Evolutionary conservation across 1,140 invertebrate species (phyloP).

Genomic region (Drosophila ironensis): DNA sequence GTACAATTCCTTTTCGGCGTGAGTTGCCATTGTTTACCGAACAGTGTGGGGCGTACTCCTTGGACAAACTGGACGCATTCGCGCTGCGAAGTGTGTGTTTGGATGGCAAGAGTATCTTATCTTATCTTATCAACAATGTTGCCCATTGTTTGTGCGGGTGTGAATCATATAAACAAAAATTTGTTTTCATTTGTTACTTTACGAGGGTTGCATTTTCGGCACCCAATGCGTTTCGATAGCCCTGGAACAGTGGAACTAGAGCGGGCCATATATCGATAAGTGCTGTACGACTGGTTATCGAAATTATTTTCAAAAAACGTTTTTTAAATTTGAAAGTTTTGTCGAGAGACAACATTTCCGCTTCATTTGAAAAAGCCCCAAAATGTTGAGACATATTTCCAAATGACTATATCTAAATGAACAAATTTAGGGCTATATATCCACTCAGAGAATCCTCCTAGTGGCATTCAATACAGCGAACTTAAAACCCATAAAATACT

Average conservation of each 20-base stretch:
- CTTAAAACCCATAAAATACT: not conserved
- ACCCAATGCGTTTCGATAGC: not conserved
- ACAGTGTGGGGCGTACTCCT: slow-evolving; percentile 6
- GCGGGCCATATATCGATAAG: not conserved
- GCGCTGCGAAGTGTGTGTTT: slow-evolving; percentile 20
- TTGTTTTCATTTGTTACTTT: slow-evolving; percentile 10
- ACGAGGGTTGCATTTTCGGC: not conserved
- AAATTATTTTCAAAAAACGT: not conserved
- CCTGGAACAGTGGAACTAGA: not conserved
- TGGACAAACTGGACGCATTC: slow-evolving; percentile 33
- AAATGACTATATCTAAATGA: no score
- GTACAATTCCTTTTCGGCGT: slow-evolving; percentile 47
- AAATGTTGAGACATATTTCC: no score
- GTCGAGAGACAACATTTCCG: no score
- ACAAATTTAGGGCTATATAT: no score
- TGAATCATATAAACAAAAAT: slow-evolving; percentile 2
- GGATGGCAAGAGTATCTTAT: slow-evolving; percentile 11
- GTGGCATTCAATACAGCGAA: no score
- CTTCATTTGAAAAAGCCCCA: no score
- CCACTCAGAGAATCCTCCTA: no score
- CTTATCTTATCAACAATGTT: slow-evolving; percentile 42
- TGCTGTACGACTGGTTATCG: not conserved
- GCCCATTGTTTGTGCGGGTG: slow-evolving; percentile 24
- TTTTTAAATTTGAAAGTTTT: not conserved
- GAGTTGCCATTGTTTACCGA: slow-evolving; percentile 47